Percentiles rank a stretch among this genome's conserved stretches.
phyloP scores from a whole-genome alignment of 2,797 vertebrate species.

The Pangasius macronema region DNA sequence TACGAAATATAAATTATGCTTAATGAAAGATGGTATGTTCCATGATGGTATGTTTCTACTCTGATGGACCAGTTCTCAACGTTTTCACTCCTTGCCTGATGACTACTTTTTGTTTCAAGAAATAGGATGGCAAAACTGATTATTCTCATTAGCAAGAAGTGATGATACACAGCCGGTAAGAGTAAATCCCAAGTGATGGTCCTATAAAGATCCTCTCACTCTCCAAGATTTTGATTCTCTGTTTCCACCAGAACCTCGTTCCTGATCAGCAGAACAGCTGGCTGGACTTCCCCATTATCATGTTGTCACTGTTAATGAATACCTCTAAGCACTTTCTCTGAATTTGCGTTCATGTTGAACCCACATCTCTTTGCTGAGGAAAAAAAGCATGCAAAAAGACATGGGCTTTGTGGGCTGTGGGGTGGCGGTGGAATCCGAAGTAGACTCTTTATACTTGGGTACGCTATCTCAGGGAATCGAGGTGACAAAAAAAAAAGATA shows the following conservation, averaged over 20 bases:
- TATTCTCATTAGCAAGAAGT: background rate
- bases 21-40: background rate
- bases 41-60: background rate
- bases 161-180: background rate
- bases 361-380: background rate
- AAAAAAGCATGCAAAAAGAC: background rate
- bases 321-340: no score
- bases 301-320: background rate
- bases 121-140: background rate
- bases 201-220: background rate
- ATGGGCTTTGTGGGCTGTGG: background rate
- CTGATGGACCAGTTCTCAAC: background rate
- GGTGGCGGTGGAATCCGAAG: constrained; percentile 1
- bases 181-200: background rate
- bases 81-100: background rate
- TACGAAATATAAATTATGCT: background rate
- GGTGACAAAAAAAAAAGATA: constrained; percentile 26
- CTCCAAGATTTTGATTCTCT: background rate
- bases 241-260: background rate
- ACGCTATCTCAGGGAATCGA: constrained; percentile 19
- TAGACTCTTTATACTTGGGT: background rate
- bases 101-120: background rate
- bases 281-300: constrained; percentile 3
- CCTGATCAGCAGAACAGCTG: background rate
- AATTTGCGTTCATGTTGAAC: background rate